Base-by-base conservation (phyloP, 1,140 invertebrate genomes). In the Pogonus chalceus region DNA sequence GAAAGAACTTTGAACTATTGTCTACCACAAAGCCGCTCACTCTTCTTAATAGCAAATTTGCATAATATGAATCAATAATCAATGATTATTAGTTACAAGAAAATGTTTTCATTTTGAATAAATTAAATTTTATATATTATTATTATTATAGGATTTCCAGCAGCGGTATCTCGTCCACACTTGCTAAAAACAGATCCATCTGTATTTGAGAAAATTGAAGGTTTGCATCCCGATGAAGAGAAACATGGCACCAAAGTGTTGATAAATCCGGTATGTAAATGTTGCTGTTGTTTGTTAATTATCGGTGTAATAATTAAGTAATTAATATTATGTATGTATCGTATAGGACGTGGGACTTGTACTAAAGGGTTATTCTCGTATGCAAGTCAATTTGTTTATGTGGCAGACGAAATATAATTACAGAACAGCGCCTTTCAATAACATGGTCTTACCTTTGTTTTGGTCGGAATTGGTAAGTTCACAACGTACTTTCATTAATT, bases 111-210 rank as follows among this genome's bases (percentile, higher is more conserved):
- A n/a, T n/a, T n/a, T n/a, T n/a, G n/a, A n/a, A n/a, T n/a, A n/a
- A n/a, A n/a, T n/a, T n/a, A n/a, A n/a, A n/a, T n/a, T n/a, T n/a
- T n/a, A n/a, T n/a, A n/a, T n/a, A n/a, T n/a, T 26, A 20, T 21
- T 51, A 51, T 51, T 35, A 21, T 69, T 68, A 7, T 60, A 86
- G 83, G 73, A 60, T 76, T 89, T 20, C 84, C 83, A 1, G 69
- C 81, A 9, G 79, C 79, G 0, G 69, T 89, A 23, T 90, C 89
- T 0, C 79, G 83, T 60, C 90, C 88, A 0, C 90, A 93, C 69
- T 93, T 91, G 59, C 73, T 82, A 51, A 67, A 83, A 46, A 79
- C 77, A 0, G 83, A 89, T 64, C 78, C 82, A 2, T 72, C 68
- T 49, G 62, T 88, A 1, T 59, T 79, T 23, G 71, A 86, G 3